Evolutionary conservation across 2,888 invertebrate genomes (phyloP).

Genomic region (Tribolium freemani): DNA sequence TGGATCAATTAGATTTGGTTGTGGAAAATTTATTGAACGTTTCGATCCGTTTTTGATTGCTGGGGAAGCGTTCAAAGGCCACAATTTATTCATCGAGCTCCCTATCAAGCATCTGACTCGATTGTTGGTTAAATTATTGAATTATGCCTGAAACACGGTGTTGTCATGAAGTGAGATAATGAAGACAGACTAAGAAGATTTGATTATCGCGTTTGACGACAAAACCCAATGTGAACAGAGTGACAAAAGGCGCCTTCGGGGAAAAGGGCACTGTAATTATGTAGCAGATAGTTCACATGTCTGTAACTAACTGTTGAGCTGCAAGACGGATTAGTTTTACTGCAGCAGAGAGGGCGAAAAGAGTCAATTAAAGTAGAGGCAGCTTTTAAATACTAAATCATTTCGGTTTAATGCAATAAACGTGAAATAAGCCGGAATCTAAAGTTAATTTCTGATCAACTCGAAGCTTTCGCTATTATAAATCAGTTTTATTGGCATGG

Average conservation of each 20-base stretch:
- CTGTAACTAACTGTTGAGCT: conserved; percentile 49
- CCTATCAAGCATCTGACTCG: background rate
- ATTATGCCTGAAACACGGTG: conserved; percentile 48
- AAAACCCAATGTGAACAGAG: conserved; percentile 43
- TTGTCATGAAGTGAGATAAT: conserved; percentile 52
- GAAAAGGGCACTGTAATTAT: conserved; percentile 47
- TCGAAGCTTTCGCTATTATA: conserved; percentile 40
- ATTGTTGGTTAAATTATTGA: conserved; percentile 49
- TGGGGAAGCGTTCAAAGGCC: background rate
- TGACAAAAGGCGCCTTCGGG: conserved; percentile 47
- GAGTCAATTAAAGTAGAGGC: background rate
- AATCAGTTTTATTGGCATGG: conserved; percentile 48
- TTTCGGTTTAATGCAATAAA: background rate
- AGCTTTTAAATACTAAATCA: background rate
- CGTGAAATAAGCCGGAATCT: background rate
- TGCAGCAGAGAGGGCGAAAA: background rate
- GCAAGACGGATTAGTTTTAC: conserved; percentile 31
- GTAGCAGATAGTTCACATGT: conserved; percentile 49
- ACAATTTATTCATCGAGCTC: background rate
- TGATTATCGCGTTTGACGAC: conserved; percentile 52
- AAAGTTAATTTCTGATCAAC: conserved; percentile 9
- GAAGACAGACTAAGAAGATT: conserved; percentile 54
- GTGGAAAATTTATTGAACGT: too few relatives aligned
- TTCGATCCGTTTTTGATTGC: too few relatives aligned
- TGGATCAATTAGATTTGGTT: too few relatives aligned